Evolutionary conservation across 2,888 invertebrate genomes (phyloP).

Genomic region (Ypsolopha scabrella): DNA sequence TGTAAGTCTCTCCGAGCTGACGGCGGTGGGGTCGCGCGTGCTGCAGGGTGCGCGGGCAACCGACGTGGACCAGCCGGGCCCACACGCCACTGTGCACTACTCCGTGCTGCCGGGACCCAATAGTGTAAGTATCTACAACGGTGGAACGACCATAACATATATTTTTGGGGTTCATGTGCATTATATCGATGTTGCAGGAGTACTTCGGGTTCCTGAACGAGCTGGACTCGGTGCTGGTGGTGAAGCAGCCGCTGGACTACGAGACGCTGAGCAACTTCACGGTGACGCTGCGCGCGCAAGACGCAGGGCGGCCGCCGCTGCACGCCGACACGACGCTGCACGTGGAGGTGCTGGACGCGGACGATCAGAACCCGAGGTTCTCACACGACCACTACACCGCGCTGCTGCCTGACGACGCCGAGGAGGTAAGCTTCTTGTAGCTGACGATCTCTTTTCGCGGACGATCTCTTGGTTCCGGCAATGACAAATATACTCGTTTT

Average conservation of each 20-base stretch:
- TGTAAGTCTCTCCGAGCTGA: constrained; percentile 78
- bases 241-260: constrained; percentile 85
- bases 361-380: constrained; percentile 92
- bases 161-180: background rate
- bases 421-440: constrained; percentile 39
- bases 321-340: constrained; percentile 80
- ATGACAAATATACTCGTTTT: no score
- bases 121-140: constrained; percentile 72
- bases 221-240: constrained; percentile 84
- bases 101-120: constrained; percentile 83
- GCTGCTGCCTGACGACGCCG: constrained; percentile 72
- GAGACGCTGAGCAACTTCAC: constrained; percentile 84
- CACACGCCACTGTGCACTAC: constrained; percentile 86
- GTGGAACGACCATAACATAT: constrained; percentile 66
- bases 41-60: no score
- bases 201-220: constrained; percentile 88
- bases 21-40: constrained; percentile 77
- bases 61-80: constrained; percentile 77
- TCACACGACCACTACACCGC: constrained; percentile 80
- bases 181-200: constrained; percentile 59
- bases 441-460: background rate
- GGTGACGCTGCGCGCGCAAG: constrained; percentile 79
- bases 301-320: constrained; percentile 85
- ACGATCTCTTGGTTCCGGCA: background rate
- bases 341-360: constrained; percentile 86